Base-by-base conservation (phyloP, 2,888 invertebrate genomes). In the Mythimna ferrago region DNA sequence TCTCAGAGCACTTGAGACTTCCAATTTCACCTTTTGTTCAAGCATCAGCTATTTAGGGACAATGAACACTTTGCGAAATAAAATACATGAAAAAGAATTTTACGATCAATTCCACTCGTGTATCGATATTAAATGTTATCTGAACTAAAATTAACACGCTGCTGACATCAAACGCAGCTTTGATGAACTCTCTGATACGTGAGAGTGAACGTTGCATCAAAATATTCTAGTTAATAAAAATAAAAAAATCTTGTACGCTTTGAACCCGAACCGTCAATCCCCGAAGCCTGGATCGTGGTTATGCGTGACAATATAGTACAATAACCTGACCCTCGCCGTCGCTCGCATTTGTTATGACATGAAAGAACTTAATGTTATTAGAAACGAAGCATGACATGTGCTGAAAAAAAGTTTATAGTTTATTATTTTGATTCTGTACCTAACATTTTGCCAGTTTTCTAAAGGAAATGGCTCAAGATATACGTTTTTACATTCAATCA, bases 1-100 rank as follows among this genome's bases (percentile, higher is more conserved):
- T 19, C 38, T n/a, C 58, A 58, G 65, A 48, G 57, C 57, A 60
- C 78, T 70, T 32, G 63, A 78, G 64, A 78, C 64, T 66, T 81
- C 74, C 65, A 74, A 81, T 75, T 62, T 54, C 11, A 19, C 32
- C 19, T 38, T 56, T n/a, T 26, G 6, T 19, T 51, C 19, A 48
- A 32, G 57, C 10, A 21, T 16, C 57, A 41, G 66, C 53, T 53
- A 54, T 66, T 54, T 66, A 76, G 26, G 32, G 7, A 54, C 11
- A 38, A 58, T 14, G 6, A n/a, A 32, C 14, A 19, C 44, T 51
- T 48, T 16, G 48, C 48, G 48, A 48, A 48, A 53, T n/a, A n/a
- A n/a, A 53, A 53, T 51, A 51, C 3, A 19, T n/a, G 19, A 51
- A 19, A 51, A 51, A 19, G 19, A 51, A 19, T n/a, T 53, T 53